Percentiles rank a stretch among this genome's conserved stretches.
phyloP scores from a whole-genome alignment of 2,797 vertebrate genomes.

The Jordanella pulchra region DNA sequence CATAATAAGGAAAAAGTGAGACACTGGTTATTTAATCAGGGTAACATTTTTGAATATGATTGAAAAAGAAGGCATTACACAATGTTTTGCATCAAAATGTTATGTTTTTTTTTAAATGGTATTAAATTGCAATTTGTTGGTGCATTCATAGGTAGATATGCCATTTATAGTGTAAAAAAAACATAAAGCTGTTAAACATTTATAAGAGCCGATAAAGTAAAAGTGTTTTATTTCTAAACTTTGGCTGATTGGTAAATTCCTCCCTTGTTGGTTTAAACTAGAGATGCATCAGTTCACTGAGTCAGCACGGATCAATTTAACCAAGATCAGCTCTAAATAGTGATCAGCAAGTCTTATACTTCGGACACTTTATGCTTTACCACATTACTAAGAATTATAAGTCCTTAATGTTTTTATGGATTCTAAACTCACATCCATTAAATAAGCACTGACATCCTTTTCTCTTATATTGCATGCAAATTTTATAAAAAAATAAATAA shows the following conservation, averaged over 20 bases:
- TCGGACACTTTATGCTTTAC: too few relatives aligned
- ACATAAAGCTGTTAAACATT: neutral
- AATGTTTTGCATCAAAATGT: neutral
- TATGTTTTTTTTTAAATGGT: too few relatives aligned
- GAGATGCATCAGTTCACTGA: neutral
- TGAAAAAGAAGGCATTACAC: neutral
- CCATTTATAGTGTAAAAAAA: neutral
- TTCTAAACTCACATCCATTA: neutral
- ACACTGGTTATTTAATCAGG: neutral
- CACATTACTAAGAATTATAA: neutral
- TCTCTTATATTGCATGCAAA: neutral
- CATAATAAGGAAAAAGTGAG: neutral
- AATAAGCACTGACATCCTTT: neutral
- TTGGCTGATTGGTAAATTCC: neutral
- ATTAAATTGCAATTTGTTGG: neutral
- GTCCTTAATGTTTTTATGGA: neutral
- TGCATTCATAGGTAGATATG: neutral
- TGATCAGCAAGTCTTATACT: neutral
- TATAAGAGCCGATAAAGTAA: neutral
- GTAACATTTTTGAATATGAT: neutral
- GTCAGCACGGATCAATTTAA: neutral
- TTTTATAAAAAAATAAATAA: neutral
- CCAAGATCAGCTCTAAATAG: neutral
- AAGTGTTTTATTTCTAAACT: neutral
- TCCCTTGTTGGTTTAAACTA: neutral